Percentiles rank a stretch among this genome's conserved stretches.
Evolutionary conservation across 1,140 invertebrate species (phyloP).

Genomic region (Zophobas morio): DNA sequence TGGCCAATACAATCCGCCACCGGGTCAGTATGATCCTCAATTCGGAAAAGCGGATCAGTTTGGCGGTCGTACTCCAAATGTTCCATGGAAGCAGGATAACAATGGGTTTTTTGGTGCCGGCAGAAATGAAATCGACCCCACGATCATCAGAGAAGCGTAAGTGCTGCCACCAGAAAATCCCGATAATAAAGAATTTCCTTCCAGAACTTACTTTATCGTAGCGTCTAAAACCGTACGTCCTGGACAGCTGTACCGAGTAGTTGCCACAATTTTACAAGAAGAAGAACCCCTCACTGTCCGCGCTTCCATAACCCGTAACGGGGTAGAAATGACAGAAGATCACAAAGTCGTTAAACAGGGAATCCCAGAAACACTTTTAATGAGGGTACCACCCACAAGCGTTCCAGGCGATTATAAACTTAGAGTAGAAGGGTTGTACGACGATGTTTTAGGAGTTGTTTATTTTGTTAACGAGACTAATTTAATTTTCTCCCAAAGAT

Average conservation of each 20-base stretch:
- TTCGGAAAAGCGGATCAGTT: slow-evolving; percentile 36
- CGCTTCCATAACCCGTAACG: slow-evolving; percentile 88
- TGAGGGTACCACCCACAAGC: slow-evolving; percentile 88
- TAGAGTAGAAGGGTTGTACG: slow-evolving; percentile 90
- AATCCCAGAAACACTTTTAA: slow-evolving; percentile 86
- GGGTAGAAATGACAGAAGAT: slow-evolving; percentile 87
- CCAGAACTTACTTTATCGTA: slow-evolving; percentile 89
- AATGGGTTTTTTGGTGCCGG: neutral
- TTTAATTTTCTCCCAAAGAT: slow-evolving; percentile 86
- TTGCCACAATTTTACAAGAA: slow-evolving; percentile 82
- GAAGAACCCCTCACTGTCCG: slow-evolving; percentile 83
- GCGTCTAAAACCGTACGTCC: slow-evolving; percentile 89
- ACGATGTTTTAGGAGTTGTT: slow-evolving; percentile 85
- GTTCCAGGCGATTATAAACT: slow-evolving; percentile 87
- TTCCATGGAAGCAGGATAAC: slow-evolving; percentile 14
- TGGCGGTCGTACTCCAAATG: slow-evolving; percentile 19
- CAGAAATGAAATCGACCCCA: slow-evolving; percentile 25
- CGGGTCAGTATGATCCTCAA: slow-evolving; percentile 2
- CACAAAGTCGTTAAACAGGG: slow-evolving; percentile 83
- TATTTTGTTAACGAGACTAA: slow-evolving; percentile 88
- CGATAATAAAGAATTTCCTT: slow-evolving; percentile 18
- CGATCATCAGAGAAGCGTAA: slow-evolving; percentile 34
- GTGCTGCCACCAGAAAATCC: neutral
- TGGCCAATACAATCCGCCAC: slow-evolving; percentile 25
- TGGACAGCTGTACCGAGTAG: slow-evolving; percentile 87